These are phyloP conservation scores for Centruroides sculpturatus DNA, from an alignment of 1,140 invertebrate genomes.

Conservation along the genomic window DNA sequence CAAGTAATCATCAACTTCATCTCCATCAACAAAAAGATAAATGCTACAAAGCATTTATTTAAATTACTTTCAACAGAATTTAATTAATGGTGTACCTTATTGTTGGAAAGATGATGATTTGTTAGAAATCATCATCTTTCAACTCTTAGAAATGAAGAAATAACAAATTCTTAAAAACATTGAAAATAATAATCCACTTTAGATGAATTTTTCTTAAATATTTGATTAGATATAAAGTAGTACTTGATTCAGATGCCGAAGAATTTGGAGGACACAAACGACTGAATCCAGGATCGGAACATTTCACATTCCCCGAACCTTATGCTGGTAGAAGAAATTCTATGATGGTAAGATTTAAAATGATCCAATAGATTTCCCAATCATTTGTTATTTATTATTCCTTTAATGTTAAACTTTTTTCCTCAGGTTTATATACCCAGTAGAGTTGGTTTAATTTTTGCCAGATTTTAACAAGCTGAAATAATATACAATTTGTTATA, in stretches of 20 bases:
- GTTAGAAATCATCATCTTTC: too few species aligned
- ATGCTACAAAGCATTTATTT: too few species aligned
- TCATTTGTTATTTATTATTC: background rate
- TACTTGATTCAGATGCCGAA: constrained; percentile 64
- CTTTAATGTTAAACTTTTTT: background rate
- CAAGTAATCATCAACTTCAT: too few species aligned
- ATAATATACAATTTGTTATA: too few species aligned
- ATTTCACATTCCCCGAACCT: constrained; percentile 47
- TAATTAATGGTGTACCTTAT: too few species aligned
- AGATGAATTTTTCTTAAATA: constrained; percentile 1
- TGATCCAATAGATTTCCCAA: background rate
- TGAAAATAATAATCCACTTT: background rate
- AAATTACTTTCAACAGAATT: too few species aligned
- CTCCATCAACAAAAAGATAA: too few species aligned
- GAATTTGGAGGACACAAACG: constrained; percentile 67
- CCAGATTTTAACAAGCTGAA: background rate
- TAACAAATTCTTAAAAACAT: too few species aligned
- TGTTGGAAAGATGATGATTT: too few species aligned
- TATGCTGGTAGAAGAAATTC: constrained; percentile 45
- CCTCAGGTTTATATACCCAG: constrained; percentile 24
- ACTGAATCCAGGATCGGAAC: constrained; percentile 52
- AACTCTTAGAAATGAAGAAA: too few species aligned
- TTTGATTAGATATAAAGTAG: constrained; percentile 46
- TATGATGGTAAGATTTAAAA: constrained; percentile 37
- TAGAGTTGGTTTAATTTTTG: constrained; percentile 22